Conservation (phyloP, 2,113 vertebrate species). For the Pygoscelis antarcticus region DNA sequence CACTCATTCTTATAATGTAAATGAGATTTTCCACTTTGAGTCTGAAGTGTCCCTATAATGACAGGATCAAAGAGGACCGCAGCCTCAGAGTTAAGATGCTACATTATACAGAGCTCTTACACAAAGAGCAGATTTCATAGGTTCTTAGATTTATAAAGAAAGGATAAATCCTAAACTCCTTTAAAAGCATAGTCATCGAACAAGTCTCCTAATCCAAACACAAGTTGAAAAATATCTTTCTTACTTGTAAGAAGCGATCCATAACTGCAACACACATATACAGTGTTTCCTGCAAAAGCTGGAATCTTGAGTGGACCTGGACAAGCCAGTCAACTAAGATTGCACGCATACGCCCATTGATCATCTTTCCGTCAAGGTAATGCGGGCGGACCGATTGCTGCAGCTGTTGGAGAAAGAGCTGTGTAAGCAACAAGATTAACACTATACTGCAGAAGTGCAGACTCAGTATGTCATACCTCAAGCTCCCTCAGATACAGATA, state of each 20-base stretch:
- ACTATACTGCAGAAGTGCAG: accelerated
- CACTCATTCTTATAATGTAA: background rate
- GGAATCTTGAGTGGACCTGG: conserved; percentile 91
- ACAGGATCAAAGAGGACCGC: background rate
- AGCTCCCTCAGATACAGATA: conserved; percentile 85
- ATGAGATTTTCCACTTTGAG: background rate
- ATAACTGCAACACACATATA: conserved; percentile 90
- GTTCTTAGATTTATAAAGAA: background rate
- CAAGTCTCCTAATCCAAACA: background rate
- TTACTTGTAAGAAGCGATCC: conserved; percentile 91
- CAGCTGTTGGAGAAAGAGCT: conserved; percentile 64
- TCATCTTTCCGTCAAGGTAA: conserved; percentile 84
- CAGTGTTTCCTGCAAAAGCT: conserved; percentile 91
- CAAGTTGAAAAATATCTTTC: accelerated
- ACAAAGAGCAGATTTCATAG: no score
- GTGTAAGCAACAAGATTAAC: background rate
- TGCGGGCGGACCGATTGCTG: conserved; percentile 78
- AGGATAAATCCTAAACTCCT: background rate
- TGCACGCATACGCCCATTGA: conserved; percentile 88
- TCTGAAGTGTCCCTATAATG: background rate
- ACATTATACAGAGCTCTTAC: background rate
- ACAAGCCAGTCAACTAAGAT: conserved; percentile 96
- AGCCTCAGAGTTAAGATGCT: background rate
- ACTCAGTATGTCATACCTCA: conserved; percentile 72
- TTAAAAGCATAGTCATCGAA: background rate